Evolutionary conservation across 1,140 invertebrate genomes (phyloP), one percentile per base, ranked within the genome.

Genomic region (Cherax destructor): DNA sequence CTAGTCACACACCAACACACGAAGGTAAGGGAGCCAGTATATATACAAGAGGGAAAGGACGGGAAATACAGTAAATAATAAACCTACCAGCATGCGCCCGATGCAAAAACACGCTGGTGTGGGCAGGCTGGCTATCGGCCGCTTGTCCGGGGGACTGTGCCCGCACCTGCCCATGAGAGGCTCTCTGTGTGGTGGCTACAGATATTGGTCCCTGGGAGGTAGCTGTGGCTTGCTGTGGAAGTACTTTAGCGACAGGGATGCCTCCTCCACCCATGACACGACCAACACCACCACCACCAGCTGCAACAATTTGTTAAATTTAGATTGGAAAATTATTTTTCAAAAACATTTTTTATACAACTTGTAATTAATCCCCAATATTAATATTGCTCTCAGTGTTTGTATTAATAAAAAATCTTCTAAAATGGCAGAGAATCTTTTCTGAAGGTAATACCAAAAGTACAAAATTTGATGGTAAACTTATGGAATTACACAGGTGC

Each of bases 31-130:
- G 30, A 41, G 30, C 30, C 30, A 41, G 30, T 41, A 41, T 41
- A 41, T 41, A 41, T 41, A 41, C 2, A 41, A 2, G 30, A 41
- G 30, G 30, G 30, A 0, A 41, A 41, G 30, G 30, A 41, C 2
- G 30, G 2, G 30, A 2, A 41, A 41, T 41, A 41, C 30, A 41
- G 2, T 41, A 41, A 21, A 13, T 65, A 0, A 65, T 10, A 9
- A 65, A 47, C 85, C 56, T 52, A 92, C 91, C 91, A 61, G 85
- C 50, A 88, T 85, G 80, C 47, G 92, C n/a, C n/a, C 92, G 85
- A 24, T 92, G 92, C 30, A 92, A 59, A 21, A 92, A 85, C 47
- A 92, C 92, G 81, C 85, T 91, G 16, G 92, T 83, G 79, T 87
- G 92, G 13, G 85, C 69, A 24, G 87, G 61, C 65, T 83, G 89